phyloP scores from a whole-genome alignment of 2,888 invertebrate species.

The Fissipunctia ypsillon region DNA sequence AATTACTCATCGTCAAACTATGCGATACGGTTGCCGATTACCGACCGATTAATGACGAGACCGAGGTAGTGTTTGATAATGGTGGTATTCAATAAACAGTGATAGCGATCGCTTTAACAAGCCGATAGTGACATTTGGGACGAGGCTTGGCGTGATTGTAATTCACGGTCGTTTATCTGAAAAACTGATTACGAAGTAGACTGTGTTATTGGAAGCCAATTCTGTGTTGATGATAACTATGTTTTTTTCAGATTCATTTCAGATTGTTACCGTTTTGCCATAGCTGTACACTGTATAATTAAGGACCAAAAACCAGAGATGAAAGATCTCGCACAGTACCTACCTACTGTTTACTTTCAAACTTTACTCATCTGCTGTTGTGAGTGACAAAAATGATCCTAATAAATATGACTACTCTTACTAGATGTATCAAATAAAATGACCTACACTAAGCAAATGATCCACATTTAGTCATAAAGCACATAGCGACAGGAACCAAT shows the following conservation, averaged over 20 bases:
- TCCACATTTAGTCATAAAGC: conserved; percentile 63
- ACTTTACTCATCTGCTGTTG: background rate
- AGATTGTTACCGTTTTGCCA: background rate
- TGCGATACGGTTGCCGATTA: conserved; percentile 69
- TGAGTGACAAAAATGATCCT: conserved; percentile 6
- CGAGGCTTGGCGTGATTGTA: conserved; percentile 55
- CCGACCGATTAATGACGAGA: conserved; percentile 69
- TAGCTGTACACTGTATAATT: background rate
- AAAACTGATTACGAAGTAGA: conserved; percentile 36
- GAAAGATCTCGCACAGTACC: background rate
- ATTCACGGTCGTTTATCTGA: conserved; percentile 56
- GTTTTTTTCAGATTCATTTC: background rate
- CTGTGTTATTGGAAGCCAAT: conserved; percentile 27
- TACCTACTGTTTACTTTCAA: conserved; percentile 5
- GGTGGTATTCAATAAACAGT: conserved; percentile 67
- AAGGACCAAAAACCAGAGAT: background rate
- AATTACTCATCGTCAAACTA: conserved; percentile 69
- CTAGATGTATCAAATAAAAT: conserved; percentile 46
- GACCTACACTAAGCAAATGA: conserved; percentile 51
- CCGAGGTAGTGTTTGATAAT: conserved; percentile 65
- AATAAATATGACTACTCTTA: conserved; percentile 24
- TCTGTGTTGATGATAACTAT: conserved; percentile 9
- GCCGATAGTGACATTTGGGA: conserved; percentile 50
- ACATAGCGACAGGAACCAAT: conserved; percentile 70
- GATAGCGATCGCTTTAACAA: conserved; percentile 63